A percentile compares a stretch with the other conserved stretches of the same genome.
Evolutionary conservation across 2,797 vertebrate species (phyloP).

Genomic region (Neosalanx taihuensis): DNA sequence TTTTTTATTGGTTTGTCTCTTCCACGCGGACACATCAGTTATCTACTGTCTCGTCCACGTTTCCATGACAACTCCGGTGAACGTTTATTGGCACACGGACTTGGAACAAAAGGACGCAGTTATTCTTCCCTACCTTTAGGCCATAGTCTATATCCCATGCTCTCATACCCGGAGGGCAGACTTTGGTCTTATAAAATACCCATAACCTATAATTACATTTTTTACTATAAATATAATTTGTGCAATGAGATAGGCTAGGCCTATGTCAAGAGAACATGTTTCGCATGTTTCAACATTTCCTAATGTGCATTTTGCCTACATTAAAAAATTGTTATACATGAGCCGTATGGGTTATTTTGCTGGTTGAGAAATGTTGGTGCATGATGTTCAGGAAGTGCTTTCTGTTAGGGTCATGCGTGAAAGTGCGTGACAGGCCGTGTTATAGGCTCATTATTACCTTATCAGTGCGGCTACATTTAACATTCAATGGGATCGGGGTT

Average conservation of each 20-base stretch:
- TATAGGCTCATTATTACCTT: neutral
- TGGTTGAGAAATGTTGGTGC: too few species aligned
- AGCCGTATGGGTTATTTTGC: too few species aligned
- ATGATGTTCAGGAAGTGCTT: too few species aligned
- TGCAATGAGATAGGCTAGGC: neutral
- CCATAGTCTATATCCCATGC: neutral
- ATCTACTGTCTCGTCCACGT: neutral
- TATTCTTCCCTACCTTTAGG: neutral
- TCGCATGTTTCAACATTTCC: slow-evolving; percentile 1
- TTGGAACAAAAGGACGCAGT: slow-evolving; percentile 14
- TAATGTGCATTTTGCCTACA: neutral
- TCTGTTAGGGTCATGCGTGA: too few species aligned
- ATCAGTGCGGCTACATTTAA: neutral
- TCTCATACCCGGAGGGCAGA: slow-evolving; percentile 2
- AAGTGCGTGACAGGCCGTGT: too few species aligned
- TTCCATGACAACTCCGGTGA: slow-evolving; percentile 11
- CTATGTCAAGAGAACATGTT: too few species aligned
- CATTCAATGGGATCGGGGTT: neutral
- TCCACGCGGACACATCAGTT: neutral
- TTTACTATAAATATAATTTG: slow-evolving; percentile 10
- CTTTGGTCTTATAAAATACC: slow-evolving; percentile 16
- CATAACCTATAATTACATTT: too few species aligned
- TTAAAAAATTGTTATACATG: too few species aligned
- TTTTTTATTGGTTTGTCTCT: neutral
- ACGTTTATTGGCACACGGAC: slow-evolving; percentile 22